These are phyloP conservation scores for Morpho achilles DNA, from an alignment of 2,888 invertebrate genomes.

Conservation along the genomic window DNA sequence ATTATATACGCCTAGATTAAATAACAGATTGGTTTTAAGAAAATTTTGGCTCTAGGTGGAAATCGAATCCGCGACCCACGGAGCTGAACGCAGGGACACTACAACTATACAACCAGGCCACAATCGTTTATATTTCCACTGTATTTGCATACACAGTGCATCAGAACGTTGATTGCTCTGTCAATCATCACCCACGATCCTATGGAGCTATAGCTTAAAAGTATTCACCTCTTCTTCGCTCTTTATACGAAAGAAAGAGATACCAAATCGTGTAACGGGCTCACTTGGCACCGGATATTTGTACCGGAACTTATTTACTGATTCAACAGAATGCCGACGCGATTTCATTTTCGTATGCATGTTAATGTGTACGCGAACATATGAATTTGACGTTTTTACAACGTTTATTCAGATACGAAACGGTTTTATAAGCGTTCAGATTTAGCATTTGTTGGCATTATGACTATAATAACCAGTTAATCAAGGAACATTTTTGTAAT, in stretches of 20 bases:
- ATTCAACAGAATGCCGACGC: conserved; percentile 52
- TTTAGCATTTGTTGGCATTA: background rate
- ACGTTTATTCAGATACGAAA: conserved; percentile 17
- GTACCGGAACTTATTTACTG: conserved; percentile 68
- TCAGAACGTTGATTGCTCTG: conserved; percentile 50
- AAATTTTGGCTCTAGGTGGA: too few species aligned
- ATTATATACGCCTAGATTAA: too few species aligned
- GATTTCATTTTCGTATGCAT: conserved; percentile 62
- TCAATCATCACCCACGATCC: conserved; percentile 58
- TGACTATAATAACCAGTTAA: too few species aligned
- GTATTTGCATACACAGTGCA: conserved; percentile 13
- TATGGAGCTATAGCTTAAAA: conserved; percentile 46
- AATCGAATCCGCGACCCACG: too few species aligned
- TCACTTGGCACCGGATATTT: conserved; percentile 61
- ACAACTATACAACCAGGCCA: background rate
- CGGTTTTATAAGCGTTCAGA: conserved; percentile 10
- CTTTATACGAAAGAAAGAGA: conserved; percentile 36
- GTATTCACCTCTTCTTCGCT: conserved; percentile 27
- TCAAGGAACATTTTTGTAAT: too few species aligned
- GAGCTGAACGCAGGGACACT: background rate
- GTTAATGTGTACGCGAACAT: conserved; percentile 47
- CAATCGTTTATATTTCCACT: conserved; percentile 8
- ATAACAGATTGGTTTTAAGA: too few species aligned
- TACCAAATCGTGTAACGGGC: conserved; percentile 31
- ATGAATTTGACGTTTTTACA: conserved; percentile 42